Evolutionary conservation across 1,140 invertebrate genomes (phyloP), one percentile per base, ranked within the genome.

Genomic region (Coenobita brevimanus): DNA sequence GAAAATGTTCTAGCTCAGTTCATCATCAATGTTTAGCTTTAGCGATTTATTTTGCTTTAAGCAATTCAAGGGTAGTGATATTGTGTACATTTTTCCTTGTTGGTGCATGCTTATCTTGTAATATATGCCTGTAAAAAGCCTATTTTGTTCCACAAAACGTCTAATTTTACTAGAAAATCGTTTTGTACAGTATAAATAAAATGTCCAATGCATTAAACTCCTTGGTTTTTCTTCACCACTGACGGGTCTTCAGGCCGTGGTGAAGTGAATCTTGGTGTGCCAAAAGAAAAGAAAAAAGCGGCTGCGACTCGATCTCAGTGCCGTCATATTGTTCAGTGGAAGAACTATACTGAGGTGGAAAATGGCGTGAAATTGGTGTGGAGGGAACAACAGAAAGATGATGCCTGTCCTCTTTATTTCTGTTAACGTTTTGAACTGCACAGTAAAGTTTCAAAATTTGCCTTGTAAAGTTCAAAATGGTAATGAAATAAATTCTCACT

Each of bases 141-240:
- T 87, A 87, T 87, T 87, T 87, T 87, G 85, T 87, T 87, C 78
- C 85, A 87, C 85, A 87, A 87, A 87, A 87, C 85, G 85, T 87
- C 76, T 87, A 87, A 87, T 87, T 87, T 87, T 87, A 87, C 85
- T 87, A 87, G 85, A 79, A 87, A 87, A 87, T 87, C 85, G 85
- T 87, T 87, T 87, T 87, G 85, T 87, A 87, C 85, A 87, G 85
- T 80, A 80, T 87, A 87, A 87, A 87, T 80, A 80, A 87, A 87
- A 87, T 80, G 85, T 87, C 85, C 85, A 87, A 87, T 71, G 85
- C 85, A 87, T 87, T 87, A 43, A 80, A 81, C 64, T 80, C 57
- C 85, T 80, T 85, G 76, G 85, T 79, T 87, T 87, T 73, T 87
- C 85, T 87, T 87, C 62, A 79, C 75, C 62, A 80, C 84, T 69